These are phyloP conservation scores for Clinocottus analis DNA, from an alignment of 2,113 vertebrate species.

Conservation along the genomic window DNA sequence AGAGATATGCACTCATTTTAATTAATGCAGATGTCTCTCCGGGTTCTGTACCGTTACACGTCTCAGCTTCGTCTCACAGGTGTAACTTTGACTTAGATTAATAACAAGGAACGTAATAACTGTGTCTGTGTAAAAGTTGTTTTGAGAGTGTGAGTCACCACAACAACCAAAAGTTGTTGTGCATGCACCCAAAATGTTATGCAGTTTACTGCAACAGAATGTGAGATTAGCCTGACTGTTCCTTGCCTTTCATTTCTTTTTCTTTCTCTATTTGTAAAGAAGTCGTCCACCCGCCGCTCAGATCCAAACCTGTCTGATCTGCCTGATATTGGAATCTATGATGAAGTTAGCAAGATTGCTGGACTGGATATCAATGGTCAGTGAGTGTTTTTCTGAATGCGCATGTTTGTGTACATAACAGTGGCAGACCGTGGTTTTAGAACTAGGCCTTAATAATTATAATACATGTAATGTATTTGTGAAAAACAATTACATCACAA, in stretches of 20 bases:
- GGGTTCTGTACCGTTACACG: not conserved
- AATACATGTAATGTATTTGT: too few species aligned
- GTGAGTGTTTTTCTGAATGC: slow-evolving; percentile 7
- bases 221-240: slow-evolving; percentile 3
- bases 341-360: slow-evolving; percentile 86
- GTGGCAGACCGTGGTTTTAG: too few species aligned
- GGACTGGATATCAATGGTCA: slow-evolving; percentile 78
- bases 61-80: not conserved
- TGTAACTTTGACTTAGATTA: not conserved
- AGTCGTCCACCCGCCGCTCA: slow-evolving; percentile 86
- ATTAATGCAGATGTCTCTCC: not conserved
- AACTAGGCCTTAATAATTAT: too few species aligned
- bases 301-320: slow-evolving; percentile 84
- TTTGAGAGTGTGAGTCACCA: not conserved
- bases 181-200: not conserved
- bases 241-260: slow-evolving; percentile 9
- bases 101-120: not conserved
- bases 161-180: not conserved
- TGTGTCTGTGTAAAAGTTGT: not conserved
- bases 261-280: slow-evolving; percentile 78
- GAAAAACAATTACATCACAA: too few species aligned
- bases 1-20: not conserved
- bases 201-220: not conserved
- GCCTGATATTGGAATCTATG: slow-evolving; percentile 92
- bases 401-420: not conserved